phyloP scores from a whole-genome alignment of 2,888 invertebrate species.

The Incurvaria masculella region DNA sequence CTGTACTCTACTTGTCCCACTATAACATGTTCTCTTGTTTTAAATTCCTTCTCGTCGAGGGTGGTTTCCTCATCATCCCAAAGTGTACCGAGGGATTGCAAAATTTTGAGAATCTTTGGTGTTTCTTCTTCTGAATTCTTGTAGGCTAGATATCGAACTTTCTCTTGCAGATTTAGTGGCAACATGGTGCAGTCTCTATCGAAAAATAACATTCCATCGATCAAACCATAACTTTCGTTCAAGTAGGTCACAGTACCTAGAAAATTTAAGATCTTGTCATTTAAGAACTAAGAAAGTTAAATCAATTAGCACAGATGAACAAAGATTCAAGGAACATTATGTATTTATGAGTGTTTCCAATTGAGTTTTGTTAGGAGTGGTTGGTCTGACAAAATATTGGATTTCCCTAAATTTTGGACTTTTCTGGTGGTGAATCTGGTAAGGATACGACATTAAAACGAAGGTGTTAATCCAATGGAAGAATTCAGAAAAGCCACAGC shows the following conservation, averaged over 20 bases:
- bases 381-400: too few species aligned
- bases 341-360: too few species aligned
- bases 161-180: conserved; percentile 48
- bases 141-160: conserved; percentile 55
- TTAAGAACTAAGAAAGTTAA: too few species aligned
- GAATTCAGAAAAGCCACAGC: too few species aligned
- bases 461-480: too few species aligned
- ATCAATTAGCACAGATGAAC: too few species aligned
- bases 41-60: conserved; percentile 29
- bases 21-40: conserved; percentile 34
- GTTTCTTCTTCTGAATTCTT: conserved; percentile 35
- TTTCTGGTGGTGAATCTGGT: too few species aligned
- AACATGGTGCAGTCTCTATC: conserved; percentile 32
- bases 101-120: conserved; percentile 55
- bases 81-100: conserved; percentile 47
- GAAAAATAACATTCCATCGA: conserved; percentile 60
- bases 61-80: conserved; percentile 44
- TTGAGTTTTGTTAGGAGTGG: too few species aligned
- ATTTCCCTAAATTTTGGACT: too few species aligned
- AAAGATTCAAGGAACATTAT: too few species aligned
- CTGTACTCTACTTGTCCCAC: conserved; percentile 33
- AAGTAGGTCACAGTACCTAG: conserved; percentile 45
- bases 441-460: too few species aligned
- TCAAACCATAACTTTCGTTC: conserved; percentile 44
- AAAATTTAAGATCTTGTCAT: too few species aligned